Conservation (phyloP, 2,797 vertebrate species). For the Fratercula arctica region DNA sequence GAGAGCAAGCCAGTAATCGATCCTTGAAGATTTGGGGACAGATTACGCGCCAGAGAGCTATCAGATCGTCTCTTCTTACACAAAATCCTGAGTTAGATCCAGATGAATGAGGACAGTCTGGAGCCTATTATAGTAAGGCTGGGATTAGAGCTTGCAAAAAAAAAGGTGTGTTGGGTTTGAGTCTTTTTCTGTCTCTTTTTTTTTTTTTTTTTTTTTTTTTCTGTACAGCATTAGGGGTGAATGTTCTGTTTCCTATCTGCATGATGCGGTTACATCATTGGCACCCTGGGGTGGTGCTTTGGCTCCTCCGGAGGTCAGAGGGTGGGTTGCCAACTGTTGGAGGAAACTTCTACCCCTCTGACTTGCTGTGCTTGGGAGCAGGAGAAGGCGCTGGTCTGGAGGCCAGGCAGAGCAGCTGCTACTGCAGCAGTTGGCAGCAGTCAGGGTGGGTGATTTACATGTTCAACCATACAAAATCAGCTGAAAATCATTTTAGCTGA, state of each 20-base stretch:
- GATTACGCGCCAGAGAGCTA: not conserved
- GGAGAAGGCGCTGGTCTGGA: not conserved
- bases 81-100: not conserved
- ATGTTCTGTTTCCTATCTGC: not conserved
- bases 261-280: not conserved
- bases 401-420: slow-evolving; percentile 44
- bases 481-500: slow-evolving; percentile 49
- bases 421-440: slow-evolving; percentile 21
- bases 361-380: not conserved
- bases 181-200: rapidly evolving
- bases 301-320: not conserved
- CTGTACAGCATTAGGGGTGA: not conserved
- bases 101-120: not conserved
- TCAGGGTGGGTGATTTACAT: slow-evolving; percentile 12
- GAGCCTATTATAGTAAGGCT: not conserved
- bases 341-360: not conserved
- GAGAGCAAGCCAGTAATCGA: not conserved
- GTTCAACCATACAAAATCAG: slow-evolving; percentile 49
- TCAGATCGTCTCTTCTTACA: not conserved
- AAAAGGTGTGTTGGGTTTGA: not conserved
- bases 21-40: not conserved
- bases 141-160: not conserved
- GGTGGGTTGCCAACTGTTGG: not conserved
- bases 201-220: not conserved
- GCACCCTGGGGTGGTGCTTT: not conserved